Percentiles rank a stretch among this genome's conserved stretches.
These are phyloP conservation scores for Beris chalybata DNA, from an alignment of 2,888 invertebrate species.

Conservation along the genomic window DNA sequence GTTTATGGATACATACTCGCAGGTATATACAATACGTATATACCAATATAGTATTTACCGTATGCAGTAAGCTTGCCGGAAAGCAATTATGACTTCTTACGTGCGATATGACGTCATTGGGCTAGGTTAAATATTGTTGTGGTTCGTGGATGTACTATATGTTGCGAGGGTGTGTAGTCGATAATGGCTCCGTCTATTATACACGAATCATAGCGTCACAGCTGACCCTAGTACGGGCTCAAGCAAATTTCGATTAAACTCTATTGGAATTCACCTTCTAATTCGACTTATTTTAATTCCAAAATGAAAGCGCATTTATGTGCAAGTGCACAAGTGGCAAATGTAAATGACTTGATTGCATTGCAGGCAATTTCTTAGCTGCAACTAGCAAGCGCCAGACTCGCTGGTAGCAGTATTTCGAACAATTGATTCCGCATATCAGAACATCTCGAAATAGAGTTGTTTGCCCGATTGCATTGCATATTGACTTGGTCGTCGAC, in stretches of 20 bases:
- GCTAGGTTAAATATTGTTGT: slow-evolving; percentile 3
- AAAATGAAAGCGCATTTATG: too few relatives aligned
- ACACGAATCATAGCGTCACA: slow-evolving; percentile 4
- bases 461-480: background rate
- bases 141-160: slow-evolving; percentile 12
- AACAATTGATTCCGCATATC: slow-evolving; percentile 24
- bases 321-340: slow-evolving; percentile 9
- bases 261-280: too few relatives aligned
- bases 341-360: slow-evolving; percentile 15
- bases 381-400: background rate
- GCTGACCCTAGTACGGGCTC: slow-evolving; percentile 5
- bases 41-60: background rate
- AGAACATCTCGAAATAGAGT: slow-evolving; percentile 14
- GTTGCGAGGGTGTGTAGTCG: slow-evolving; percentile 9
- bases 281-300: too few relatives aligned
- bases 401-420: background rate
- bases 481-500: slow-evolving; percentile 1
- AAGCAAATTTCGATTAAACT: background rate
- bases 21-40: too few relatives aligned
- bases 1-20: background rate
- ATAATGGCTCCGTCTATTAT: slow-evolving; percentile 2
- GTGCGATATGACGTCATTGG: slow-evolving; percentile 27
- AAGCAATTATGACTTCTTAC: slow-evolving; percentile 17
- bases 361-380: background rate
- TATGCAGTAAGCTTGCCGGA: slow-evolving; percentile 14